Evolutionary conservation across 2,888 invertebrate species (phyloP).

Genomic region (Ramazzottius varieornatus): DNA sequence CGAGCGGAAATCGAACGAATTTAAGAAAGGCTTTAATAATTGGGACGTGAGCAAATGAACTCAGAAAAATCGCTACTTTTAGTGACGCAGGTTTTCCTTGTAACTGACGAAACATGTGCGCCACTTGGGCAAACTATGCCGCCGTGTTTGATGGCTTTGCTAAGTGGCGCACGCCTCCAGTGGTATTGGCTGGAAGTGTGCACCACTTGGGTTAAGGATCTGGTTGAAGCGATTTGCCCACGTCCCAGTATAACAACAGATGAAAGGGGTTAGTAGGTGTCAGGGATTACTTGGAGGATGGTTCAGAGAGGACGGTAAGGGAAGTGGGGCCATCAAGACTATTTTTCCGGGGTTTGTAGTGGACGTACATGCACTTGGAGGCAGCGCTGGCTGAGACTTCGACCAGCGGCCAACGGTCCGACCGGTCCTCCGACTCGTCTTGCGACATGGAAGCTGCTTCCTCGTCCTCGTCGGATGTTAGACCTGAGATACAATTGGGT

Average conservation of each 20-base stretch:
- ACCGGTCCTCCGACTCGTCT: neutral
- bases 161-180: no score
- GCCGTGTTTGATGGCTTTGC: no score
- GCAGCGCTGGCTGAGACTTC: neutral
- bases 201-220: no score
- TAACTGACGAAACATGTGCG: no score
- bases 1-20: no score
- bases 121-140: no score
- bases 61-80: no score
- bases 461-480: neutral
- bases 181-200: no score
- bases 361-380: neutral
- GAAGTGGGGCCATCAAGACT: neutral
- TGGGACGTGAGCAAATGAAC: no score
- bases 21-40: no score
- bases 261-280: neutral
- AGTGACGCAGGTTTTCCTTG: no score
- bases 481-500: no score
- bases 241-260: neutral
- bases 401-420: neutral
- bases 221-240: neutral
- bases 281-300: neutral
- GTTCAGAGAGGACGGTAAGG: neutral
- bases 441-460: neutral
- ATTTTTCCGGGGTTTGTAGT: neutral